Conservation (phyloP, 53 echinoderm and acorn worm genomes). For the Paracentrotus lividus region DNA sequence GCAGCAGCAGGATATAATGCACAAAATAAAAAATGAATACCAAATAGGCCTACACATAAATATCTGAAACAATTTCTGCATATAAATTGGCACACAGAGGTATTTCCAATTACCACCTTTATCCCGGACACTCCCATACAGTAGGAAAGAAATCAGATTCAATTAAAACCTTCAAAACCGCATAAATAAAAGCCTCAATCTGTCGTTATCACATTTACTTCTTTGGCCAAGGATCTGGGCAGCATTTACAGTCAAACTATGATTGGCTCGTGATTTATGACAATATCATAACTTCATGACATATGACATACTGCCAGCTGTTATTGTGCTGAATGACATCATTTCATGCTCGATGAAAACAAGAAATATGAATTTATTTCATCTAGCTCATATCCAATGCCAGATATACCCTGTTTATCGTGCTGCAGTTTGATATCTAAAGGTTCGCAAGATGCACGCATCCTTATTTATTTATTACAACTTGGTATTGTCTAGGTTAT, state of each 20-base stretch:
- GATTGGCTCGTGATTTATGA: neutral
- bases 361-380: slow-evolving; percentile 26
- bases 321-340: slow-evolving; percentile 20
- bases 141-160: neutral
- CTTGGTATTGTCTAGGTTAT: no score
- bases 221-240: neutral
- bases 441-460: neutral
- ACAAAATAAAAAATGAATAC: neutral
- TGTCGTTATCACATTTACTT: neutral
- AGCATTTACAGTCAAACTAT: neutral
- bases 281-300: neutral
- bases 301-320: slow-evolving; percentile 45
- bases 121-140: neutral
- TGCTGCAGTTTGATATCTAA: neutral
- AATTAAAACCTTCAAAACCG: neutral
- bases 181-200: neutral
- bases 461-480: slow-evolving; percentile 12
- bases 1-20: no score
- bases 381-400: neutral
- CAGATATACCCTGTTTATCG: neutral
- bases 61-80: neutral
- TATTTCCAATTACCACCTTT: neutral
- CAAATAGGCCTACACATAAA: neutral
- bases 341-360: slow-evolving; percentile 28
- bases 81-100: neutral